Conservation (phyloP, 2,888 invertebrate species). For the Sphecodes monilicornis region DNA sequence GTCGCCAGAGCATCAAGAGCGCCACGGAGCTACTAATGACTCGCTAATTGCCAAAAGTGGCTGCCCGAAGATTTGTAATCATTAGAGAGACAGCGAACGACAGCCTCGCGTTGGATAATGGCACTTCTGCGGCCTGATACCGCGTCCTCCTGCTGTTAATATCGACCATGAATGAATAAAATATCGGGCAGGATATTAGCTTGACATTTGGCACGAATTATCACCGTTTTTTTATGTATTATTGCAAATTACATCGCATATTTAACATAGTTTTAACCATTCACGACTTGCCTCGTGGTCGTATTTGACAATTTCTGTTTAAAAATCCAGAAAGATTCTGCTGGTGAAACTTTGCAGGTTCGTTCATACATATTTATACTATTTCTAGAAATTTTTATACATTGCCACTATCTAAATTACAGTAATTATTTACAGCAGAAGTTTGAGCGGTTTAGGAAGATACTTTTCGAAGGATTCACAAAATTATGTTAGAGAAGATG, state of each 20-base stretch:
- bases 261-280: too few species aligned
- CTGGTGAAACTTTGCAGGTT: not conserved
- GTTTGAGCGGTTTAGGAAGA: too few species aligned
- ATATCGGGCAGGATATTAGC: conserved; percentile 14
- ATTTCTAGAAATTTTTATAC: too few species aligned
- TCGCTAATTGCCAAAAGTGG: conserved; percentile 57
- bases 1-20: not conserved
- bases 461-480: too few species aligned
- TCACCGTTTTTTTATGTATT: not conserved
- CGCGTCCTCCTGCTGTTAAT: conserved; percentile 35
- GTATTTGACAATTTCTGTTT: not conserved
- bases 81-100: conserved; percentile 58
- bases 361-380: too few species aligned
- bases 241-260: not conserved
- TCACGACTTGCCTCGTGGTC: not conserved
- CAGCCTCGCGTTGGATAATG: conserved; percentile 55
- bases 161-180: conserved; percentile 24
- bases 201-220: conserved; percentile 10
- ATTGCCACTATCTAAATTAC: too few species aligned
- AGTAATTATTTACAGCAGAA: too few species aligned
- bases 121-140: conserved; percentile 47
- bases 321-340: not conserved
- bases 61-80: conserved; percentile 56
- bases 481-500: too few species aligned
- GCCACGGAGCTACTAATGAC: conserved; percentile 51